Evolutionary conservation across 2,888 invertebrate genomes (phyloP).

Genomic region (Drosophila putrida): DNA sequence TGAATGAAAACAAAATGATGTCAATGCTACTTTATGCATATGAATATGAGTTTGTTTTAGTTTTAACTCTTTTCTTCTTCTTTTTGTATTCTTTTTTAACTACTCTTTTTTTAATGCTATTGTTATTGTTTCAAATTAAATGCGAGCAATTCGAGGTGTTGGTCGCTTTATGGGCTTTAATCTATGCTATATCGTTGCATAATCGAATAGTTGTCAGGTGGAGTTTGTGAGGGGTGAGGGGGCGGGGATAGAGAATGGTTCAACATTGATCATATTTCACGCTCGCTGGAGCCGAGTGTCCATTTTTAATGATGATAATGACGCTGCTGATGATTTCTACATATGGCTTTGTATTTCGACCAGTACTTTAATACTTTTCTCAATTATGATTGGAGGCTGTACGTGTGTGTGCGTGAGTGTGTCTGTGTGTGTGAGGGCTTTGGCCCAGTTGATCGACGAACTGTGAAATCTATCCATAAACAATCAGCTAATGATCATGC

Average conservation of each 20-base stretch:
- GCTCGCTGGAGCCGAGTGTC: conserved; percentile 71
- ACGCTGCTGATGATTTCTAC: conserved; percentile 57
- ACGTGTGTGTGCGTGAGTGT: conserved; percentile 2
- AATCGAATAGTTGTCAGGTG: conserved; percentile 43
- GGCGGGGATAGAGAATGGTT: not conserved
- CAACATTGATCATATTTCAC: conserved; percentile 76
- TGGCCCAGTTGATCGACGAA: conserved; percentile 71
- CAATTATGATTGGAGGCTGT: conserved; percentile 76
- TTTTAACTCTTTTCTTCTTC: conserved; percentile 21
- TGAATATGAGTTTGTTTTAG: conserved; percentile 35
- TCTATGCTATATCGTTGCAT: conserved; percentile 69
- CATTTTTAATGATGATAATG: conserved; percentile 72
- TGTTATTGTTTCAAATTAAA: conserved; percentile 18
- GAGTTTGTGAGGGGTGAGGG: not conserved
- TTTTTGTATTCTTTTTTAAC: conserved; percentile 4
- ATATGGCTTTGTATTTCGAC: conserved; percentile 55
- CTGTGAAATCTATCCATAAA: conserved; percentile 76
- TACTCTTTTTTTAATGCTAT: not conserved
- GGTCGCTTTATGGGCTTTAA: conserved; percentile 37
- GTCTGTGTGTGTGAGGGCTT: conserved; percentile 40
- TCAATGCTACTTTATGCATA: conserved; percentile 79
- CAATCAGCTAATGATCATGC: conserved; percentile 70
- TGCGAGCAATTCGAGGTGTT: conserved; percentile 44
- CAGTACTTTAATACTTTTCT: conserved; percentile 54
- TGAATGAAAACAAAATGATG: conserved; percentile 77